A percentile compares a stretch with the other conserved stretches of the same genome.
Conservation (phyloP, 30 jellyfish, hydroid and myxozoan genomes). For the Aurelia aurita complex sp. Pacific region DNA sequence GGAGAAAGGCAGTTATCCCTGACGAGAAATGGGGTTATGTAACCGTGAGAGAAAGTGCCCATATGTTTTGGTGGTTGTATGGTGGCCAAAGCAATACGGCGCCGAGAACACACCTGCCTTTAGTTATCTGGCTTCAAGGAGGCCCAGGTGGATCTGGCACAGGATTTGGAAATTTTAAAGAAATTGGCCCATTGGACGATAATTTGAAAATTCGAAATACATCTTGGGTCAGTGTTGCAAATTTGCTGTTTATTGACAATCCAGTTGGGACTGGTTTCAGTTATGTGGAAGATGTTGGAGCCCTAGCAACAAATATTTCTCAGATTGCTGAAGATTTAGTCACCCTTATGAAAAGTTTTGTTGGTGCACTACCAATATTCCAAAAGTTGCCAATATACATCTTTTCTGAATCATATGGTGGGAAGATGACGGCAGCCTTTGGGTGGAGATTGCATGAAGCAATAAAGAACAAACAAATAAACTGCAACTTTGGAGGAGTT, state of each 20-base stretch:
- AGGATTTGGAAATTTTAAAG: constrained; percentile 89
- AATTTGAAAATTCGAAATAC: constrained; percentile 76
- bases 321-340: constrained; percentile 89
- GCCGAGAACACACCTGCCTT: constrained; percentile 55
- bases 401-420: constrained; percentile 91
- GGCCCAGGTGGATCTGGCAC: constrained; percentile 97
- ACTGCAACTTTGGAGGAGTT: constrained; percentile 79
- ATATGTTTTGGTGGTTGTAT: constrained; percentile 95
- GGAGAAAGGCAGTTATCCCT: constrained; percentile 31
- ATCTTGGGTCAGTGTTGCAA: constrained; percentile 77
- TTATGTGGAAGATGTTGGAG: constrained; percentile 73
- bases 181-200: constrained; percentile 85
- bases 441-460: constrained; percentile 72
- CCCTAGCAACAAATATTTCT: constrained; percentile 74
- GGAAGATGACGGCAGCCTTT: constrained; percentile 91
- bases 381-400: constrained; percentile 67
- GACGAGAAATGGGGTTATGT: constrained; percentile 97
- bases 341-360: constrained; percentile 57
- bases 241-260: constrained; percentile 81
- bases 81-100: constrained; percentile 67
- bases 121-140: constrained; percentile 93
- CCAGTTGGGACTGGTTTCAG: constrained; percentile 97
- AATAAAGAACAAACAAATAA: constrained; percentile 44
- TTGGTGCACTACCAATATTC: constrained; percentile 50
- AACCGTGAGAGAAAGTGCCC: constrained; percentile 85